Evolutionary conservation across 1,140 invertebrate genomes (phyloP).

Genomic region (Bathynomus jamesi): DNA sequence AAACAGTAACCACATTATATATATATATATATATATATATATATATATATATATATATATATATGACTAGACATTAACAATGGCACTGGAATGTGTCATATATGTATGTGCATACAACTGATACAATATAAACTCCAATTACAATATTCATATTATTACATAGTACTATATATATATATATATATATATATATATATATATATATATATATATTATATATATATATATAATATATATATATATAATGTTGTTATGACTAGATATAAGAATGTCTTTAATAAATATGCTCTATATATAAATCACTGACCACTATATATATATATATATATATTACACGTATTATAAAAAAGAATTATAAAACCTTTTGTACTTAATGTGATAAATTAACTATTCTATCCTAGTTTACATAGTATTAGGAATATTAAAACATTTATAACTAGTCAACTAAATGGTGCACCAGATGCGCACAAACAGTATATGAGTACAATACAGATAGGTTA

Average conservation of each 20-base stretch:
- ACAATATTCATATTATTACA: no score
- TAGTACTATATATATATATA: conserved; percentile 3
- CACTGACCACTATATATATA: background rate
- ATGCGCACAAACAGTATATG: no score
- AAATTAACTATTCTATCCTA: no score
- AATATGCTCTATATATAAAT: background rate
- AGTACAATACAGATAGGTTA: no score
- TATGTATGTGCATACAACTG: no score
- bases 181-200: background rate
- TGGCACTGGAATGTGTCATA: no score
- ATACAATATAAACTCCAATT: no score
- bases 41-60: background rate
- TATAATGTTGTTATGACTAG: background rate
- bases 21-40: background rate
- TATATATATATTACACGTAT: background rate
- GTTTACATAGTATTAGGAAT: no score
- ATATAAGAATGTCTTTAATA: background rate
- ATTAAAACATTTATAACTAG: no score
- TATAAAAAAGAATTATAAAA: no score
- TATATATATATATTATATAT: conserved; percentile 1
- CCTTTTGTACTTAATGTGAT: no score
- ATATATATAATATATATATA: background rate
- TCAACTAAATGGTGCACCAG: no score
- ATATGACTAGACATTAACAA: background rate
- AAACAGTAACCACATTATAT: background rate